Evolutionary conservation across 2,113 vertebrate species (phyloP).

Genomic region (Phylloscopus trochilus): DNA sequence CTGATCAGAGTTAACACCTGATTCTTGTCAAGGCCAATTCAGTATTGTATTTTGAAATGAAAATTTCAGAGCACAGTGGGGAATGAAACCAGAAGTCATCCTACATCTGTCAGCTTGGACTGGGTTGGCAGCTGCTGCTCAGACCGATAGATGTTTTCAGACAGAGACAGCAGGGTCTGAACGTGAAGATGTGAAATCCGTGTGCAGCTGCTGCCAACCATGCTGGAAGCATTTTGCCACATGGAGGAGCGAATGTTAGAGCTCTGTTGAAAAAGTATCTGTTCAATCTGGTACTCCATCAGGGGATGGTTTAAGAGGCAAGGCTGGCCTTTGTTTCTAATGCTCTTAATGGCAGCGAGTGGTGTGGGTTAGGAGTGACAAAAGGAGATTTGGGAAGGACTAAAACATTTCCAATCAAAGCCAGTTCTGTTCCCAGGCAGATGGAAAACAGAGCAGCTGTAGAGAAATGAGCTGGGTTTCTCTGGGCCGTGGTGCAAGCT

Average conservation of each 20-base stretch:
- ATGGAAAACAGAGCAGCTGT: neutral
- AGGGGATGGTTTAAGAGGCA: neutral
- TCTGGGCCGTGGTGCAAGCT: neutral
- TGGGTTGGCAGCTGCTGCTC: neutral
- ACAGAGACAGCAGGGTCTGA: slow-evolving; percentile 6
- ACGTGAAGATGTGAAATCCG: neutral
- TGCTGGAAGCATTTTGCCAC: neutral
- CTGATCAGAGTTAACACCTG: slow-evolving; percentile 25
- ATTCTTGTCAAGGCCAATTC: slow-evolving; percentile 9
- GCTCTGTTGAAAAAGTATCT: neutral
- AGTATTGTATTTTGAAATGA: neutral
- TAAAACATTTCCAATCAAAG: neutral
- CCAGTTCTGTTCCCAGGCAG: neutral
- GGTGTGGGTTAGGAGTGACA: neutral
- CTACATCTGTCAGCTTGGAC: slow-evolving; percentile 11
- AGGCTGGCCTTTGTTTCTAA: neutral
- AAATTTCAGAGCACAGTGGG: neutral
- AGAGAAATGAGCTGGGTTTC: neutral
- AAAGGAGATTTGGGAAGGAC: neutral
- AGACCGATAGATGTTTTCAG: neutral
- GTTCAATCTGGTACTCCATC: neutral
- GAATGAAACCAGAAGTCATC: neutral
- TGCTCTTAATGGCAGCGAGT: neutral
- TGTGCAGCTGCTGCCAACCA: neutral
- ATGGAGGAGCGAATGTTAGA: neutral